Conservation (phyloP, 2,113 vertebrate genomes). For the Myrmophylax atrothorax region DNA sequence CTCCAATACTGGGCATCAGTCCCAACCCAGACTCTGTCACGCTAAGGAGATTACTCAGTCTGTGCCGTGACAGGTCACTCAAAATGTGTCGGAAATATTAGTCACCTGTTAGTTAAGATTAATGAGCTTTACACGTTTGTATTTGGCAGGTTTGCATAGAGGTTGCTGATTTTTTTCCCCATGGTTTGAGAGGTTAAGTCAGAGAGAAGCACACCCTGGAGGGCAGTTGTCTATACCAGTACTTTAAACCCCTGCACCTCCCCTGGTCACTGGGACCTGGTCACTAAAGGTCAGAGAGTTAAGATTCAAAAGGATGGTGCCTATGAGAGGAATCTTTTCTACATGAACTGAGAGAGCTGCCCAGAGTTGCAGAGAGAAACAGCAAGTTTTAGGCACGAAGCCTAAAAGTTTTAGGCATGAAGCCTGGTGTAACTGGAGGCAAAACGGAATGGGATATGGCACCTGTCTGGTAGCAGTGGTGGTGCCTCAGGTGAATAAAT, state of each 20-base stretch:
- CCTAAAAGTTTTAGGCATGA: background rate
- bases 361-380: background rate
- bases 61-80: background rate
- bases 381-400: background rate
- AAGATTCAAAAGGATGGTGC: background rate
- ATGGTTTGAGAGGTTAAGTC: background rate
- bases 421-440: background rate
- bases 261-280: background rate
- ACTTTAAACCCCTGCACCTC: background rate
- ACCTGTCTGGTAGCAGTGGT: background rate
- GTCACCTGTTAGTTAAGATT: background rate
- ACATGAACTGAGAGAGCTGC: background rate
- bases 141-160: background rate
- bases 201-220: fast-evolving
- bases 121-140: background rate
- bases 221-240: fast-evolving
- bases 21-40: fast-evolving
- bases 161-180: background rate
- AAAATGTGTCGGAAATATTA: background rate
- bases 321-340: background rate
- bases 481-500: background rate
- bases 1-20: background rate
- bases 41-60: background rate
- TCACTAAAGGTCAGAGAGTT: background rate
- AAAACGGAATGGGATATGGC: background rate